Conservation (phyloP, 2,113 vertebrate genomes). For the Brachyistius frenatus region DNA sequence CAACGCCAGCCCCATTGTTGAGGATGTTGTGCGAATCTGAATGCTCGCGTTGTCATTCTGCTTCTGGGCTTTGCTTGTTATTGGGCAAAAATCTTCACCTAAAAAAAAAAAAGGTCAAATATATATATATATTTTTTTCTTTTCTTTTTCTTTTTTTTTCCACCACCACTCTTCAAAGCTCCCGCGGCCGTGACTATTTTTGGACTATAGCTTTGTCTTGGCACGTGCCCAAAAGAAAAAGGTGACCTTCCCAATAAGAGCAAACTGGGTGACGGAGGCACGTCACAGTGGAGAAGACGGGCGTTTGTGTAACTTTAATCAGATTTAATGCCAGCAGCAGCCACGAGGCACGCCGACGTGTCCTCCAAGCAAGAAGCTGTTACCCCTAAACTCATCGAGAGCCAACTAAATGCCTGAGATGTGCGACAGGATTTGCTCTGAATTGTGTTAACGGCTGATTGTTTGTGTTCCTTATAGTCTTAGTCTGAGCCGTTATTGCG, state of each 20-base stretch:
- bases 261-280: slow-evolving; percentile 43
- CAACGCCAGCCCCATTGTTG: slow-evolving; percentile 18
- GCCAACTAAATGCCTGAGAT: neutral
- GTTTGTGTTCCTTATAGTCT: neutral
- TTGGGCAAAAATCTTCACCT: slow-evolving; percentile 43
- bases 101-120: slow-evolving; percentile 69
- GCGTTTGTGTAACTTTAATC: slow-evolving; percentile 19
- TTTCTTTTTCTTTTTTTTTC: slow-evolving; percentile 13
- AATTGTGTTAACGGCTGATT: neutral
- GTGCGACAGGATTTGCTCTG: neutral
- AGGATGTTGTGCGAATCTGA: slow-evolving; percentile 49
- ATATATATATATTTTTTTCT: neutral
- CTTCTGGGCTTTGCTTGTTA: slow-evolving; percentile 54
- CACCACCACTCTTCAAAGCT: slow-evolving; percentile 32
- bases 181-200: slow-evolving; percentile 67
- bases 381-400: neutral
- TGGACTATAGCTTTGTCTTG: slow-evolving; percentile 62
- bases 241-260: slow-evolving; percentile 59
- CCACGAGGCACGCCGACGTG: slow-evolving; percentile 1
- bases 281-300: slow-evolving; percentile 24
- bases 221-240: slow-evolving; percentile 66
- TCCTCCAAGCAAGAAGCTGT: slow-evolving; percentile 18
- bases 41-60: slow-evolving; percentile 49
- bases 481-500: neutral
- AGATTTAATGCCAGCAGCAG: slow-evolving; percentile 36